Conservation (phyloP, 2,797 vertebrate species). For the Pantherophis vulpinus region DNA sequence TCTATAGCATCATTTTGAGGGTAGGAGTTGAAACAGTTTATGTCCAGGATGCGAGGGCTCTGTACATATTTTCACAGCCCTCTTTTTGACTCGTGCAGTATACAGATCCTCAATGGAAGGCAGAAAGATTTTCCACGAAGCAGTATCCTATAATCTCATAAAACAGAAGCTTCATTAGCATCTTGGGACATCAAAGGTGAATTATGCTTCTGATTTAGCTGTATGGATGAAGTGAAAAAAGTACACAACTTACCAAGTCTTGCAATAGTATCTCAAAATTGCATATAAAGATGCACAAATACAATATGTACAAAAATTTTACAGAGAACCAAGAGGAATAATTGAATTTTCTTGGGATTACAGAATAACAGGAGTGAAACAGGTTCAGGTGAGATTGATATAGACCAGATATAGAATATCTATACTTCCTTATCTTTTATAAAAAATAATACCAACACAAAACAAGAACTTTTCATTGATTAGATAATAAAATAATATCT, state of each 20-base stretch:
- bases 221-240: background rate
- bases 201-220: background rate
- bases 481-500: background rate
- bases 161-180: background rate
- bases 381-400: background rate
- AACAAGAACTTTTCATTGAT: background rate
- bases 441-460: background rate
- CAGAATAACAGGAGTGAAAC: background rate
- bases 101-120: no score
- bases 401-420: background rate
- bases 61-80: no score
- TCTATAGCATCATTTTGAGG: no score
- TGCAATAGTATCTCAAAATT: background rate
- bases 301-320: background rate
- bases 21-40: no score
- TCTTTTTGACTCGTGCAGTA: no score
- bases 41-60: no score
- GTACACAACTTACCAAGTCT: background rate
- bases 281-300: background rate
- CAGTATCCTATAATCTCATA: no score
- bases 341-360: background rate
- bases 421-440: background rate
- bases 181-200: background rate
- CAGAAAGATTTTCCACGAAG: background rate
- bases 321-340: no score